A percentile compares a stretch with the other conserved stretches of the same genome.
phyloP scores from a whole-genome alignment of 2,888 invertebrate species.

The Pyrrhosoma nymphula region DNA sequence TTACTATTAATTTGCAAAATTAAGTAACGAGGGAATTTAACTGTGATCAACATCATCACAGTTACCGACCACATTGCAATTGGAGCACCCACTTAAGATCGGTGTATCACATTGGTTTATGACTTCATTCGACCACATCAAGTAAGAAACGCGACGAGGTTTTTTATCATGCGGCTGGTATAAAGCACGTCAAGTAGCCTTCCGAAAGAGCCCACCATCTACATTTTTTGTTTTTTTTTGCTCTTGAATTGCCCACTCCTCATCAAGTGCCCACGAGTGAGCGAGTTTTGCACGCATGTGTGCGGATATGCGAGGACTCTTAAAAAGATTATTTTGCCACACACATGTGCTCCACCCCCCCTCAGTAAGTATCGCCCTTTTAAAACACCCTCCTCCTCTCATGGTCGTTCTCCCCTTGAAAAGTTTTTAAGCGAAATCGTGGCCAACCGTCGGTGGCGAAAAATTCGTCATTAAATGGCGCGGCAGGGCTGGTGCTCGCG shows the following conservation, averaged over 20 bases:
- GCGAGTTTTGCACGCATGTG: neutral
- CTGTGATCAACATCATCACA: no score
- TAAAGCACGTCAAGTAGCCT: neutral
- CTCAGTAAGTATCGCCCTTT: neutral
- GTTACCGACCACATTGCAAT: no score
- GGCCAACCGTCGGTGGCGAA: constrained; percentile 35
- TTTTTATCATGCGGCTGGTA: neutral
- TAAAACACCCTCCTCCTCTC: neutral
- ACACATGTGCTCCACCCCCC: neutral
- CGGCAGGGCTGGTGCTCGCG: constrained; percentile 23
- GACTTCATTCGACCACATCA: neutral
- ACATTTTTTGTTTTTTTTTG: neutral
- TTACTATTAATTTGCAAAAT: no score
- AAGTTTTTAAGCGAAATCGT: neutral
- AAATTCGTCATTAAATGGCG: constrained; percentile 55
- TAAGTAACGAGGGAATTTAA: no score
- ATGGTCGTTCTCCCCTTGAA: neutral
- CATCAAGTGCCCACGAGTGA: neutral
- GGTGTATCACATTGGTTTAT: neutral
- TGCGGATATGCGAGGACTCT: neutral
- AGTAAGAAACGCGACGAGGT: neutral
- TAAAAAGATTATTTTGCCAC: neutral
- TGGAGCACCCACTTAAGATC: neutral
- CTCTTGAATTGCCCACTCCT: neutral
- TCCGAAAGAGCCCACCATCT: neutral